phyloP scores from a whole-genome alignment of 2,888 invertebrate genomes.

The Dastarcus helophoroides region DNA sequence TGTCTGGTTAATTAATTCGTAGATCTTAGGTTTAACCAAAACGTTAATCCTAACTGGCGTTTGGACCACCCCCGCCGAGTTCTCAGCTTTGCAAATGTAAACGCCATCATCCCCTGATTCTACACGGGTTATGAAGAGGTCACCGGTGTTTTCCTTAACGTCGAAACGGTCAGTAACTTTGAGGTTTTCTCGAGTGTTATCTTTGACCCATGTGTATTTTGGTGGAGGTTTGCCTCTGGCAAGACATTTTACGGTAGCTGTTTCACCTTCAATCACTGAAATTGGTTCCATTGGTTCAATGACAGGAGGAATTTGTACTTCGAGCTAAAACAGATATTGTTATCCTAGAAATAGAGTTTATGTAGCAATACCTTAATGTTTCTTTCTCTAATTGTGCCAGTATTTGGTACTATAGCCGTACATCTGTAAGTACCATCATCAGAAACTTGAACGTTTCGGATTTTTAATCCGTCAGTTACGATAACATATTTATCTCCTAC shows the following conservation, averaged over 20 bases:
- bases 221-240: conserved; percentile 80
- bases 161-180: conserved; percentile 54
- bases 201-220: conserved; percentile 72
- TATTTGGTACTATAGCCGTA: conserved; percentile 70
- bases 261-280: conserved; percentile 71
- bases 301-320: conserved; percentile 66
- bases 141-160: conserved; percentile 60
- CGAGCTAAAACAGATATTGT: conserved; percentile 24
- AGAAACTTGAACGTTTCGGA: conserved; percentile 64
- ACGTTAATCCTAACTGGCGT: conserved; percentile 52
- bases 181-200: conserved; percentile 59
- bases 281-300: conserved; percentile 51
- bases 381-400: conserved; percentile 66
- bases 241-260: conserved; percentile 61
- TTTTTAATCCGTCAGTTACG: conserved; percentile 62
- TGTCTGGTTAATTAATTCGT: conserved; percentile 64
- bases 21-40: conserved; percentile 69
- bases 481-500: conserved; percentile 63
- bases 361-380: conserved; percentile 53
- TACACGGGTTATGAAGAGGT: conserved; percentile 61
- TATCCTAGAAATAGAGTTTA: neutral
- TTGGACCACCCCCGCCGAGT: conserved; percentile 63
- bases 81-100: conserved; percentile 71
- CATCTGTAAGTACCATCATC: conserved; percentile 84
- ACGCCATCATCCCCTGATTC: conserved; percentile 67